Evolutionary conservation across 2,113 vertebrate species (phyloP), one percentile per base, ranked within the genome.

Genomic region (Caloenas nicobarica): DNA sequence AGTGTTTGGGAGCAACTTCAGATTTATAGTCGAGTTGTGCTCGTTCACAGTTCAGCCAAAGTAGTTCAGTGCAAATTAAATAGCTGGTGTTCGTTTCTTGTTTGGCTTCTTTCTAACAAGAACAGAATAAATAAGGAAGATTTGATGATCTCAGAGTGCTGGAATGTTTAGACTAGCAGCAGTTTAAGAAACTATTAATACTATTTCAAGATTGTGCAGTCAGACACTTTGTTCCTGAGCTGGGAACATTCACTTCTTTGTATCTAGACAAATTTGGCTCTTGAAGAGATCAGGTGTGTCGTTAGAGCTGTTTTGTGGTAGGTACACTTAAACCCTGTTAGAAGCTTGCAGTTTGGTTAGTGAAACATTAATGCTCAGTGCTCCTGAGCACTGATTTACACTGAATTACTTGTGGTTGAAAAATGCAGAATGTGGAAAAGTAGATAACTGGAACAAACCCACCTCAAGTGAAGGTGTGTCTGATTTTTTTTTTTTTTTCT

Each of bases 361-460:
- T 95, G 74, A 89, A 95, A 84, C 81, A 53, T 91, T 89, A 91
- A 72, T 85, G 87, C 54, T 79, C 9, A 76, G 50, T 91, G 66
- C 61, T 76, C 15, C 48, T 87, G 73, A 93, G 66, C 58, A 19
- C 85, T 71, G 36, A 46, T 46, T 19, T 46, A 19, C 44, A 46
- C 44, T 46, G 44, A 79, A 13, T 79, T 84, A 62, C 25, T 51
- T 58, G 11, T 48, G 33, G 10, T 48, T 78, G 60, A 62, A 95
- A 96, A 77, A 40, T 64, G 34, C 29, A 42, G 86, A 86, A 48
- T n/a, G 16, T n/a, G 50, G 48, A 81, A 79, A 87, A 85, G 34
- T 13, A 78, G 38, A 21, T 88, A 81, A 64, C 7, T 68, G 25
- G 42, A 84, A 26, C 29, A 81, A 97, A 60, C 33, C 12, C 12